Evolutionary conservation across 2,113 vertebrate species (phyloP).

Genomic region (Zeus faber): DNA sequence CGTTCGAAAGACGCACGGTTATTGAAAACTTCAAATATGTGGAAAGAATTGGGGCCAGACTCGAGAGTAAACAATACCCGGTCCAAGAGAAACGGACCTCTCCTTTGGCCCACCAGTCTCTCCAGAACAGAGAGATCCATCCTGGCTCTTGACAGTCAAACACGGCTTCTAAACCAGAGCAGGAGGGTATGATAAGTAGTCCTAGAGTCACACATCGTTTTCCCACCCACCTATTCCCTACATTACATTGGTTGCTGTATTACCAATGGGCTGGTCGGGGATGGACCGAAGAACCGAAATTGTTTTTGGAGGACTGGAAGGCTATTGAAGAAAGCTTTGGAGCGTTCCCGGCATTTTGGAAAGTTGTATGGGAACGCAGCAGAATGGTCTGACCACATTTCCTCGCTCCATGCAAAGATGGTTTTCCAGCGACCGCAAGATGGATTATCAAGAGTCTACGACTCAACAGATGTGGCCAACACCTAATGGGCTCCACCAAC

Average conservation of each 20-base stretch:
- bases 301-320: no score
- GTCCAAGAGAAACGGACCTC: conserved; percentile 66
- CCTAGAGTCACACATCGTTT: conserved; percentile 17
- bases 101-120: conserved; percentile 30
- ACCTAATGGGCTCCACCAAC: conserved; percentile 51
- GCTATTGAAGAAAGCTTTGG: conserved; percentile 21
- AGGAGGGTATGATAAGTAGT: conserved; percentile 3
- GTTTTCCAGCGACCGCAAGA: conserved; percentile 48
- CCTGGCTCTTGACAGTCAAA: conserved; percentile 41
- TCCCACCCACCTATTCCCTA: conserved; percentile 20
- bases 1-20: conserved; percentile 34
- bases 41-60: conserved; percentile 41
- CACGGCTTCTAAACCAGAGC: conserved; percentile 22
- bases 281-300: conserved; percentile 4
- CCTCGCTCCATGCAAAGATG: conserved; percentile 41
- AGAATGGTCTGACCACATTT: conserved; percentile 51
- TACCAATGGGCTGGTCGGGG: conserved; percentile 13
- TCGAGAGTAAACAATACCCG: conserved; percentile 48
- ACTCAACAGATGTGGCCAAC: conserved; percentile 53
- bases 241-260: conserved; percentile 22
- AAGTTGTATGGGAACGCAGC: conserved; percentile 42
- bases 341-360: conserved; percentile 37
- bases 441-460: conserved; percentile 50
- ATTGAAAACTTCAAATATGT: conserved; percentile 42
- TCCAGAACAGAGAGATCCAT: conserved; percentile 29